Conservation (phyloP, 2,888 invertebrate genomes). For the Drosophila quasianomalipes region DNA sequence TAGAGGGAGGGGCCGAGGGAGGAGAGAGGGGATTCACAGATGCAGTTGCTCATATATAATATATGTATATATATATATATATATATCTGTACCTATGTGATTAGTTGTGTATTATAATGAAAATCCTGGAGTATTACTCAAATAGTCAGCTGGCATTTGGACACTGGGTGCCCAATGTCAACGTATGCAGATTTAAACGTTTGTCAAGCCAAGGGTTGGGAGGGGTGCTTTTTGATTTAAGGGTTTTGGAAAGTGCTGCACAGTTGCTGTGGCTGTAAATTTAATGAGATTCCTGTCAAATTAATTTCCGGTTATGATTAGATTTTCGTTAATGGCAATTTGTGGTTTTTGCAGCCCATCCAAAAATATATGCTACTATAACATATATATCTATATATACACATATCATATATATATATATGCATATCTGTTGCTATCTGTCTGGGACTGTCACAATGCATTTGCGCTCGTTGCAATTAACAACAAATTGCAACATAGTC, state of each 20-base stretch:
- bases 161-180: conserved; percentile 55
- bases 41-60: conserved; percentile 57
- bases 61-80: background rate
- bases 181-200: conserved; percentile 74
- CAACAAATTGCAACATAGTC: conserved; percentile 33
- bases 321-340: conserved; percentile 86
- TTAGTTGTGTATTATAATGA: conserved; percentile 80
- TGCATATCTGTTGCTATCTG: conserved; percentile 30
- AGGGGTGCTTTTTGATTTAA: conserved; percentile 1
- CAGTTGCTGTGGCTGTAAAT: conserved; percentile 80
- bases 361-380: conserved; percentile 44
- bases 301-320: conserved; percentile 86
- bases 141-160: conserved; percentile 65
- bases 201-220: conserved; percentile 29
- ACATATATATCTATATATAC: background rate
- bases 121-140: conserved; percentile 75
- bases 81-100: conserved; percentile 22
- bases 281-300: conserved; percentile 86
- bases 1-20: conserved; percentile 53
- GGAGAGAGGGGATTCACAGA: conserved; percentile 24
- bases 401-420: background rate
- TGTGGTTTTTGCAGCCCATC: conserved; percentile 81
- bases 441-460: conserved; percentile 52
- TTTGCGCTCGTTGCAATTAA: conserved; percentile 61
- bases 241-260: conserved; percentile 4